Base-by-base conservation (phyloP, 2,113 vertebrate species). In the Anoura caudifer region DNA sequence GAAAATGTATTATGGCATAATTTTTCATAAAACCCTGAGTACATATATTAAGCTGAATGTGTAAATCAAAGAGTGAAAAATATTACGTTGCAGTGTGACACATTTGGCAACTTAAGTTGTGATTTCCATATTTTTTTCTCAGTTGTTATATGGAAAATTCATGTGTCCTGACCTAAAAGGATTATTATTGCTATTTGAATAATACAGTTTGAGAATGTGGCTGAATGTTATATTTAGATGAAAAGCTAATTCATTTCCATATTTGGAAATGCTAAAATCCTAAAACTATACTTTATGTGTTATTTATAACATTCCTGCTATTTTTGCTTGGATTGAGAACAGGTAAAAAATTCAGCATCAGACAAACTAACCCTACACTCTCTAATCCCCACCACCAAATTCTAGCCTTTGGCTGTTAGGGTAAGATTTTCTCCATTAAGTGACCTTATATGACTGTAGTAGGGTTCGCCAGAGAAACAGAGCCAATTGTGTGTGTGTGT, bases 41-140 rank as follows among this genome's bases (percentile, higher is more conserved):
- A 94, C 11, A 38, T 84, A 22, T 77, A 52, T 84, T 87, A 82
- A 94, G 47, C 50, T 85, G 28, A 92, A 50, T 92, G 65, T 92
- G 22, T 50, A 45, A 89, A 73, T 84, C n/a, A 50, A 91, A 94
- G 61, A 88, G 22, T 59, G 33, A 67, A 89, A 92, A 70, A 8
- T 65, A 85, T 33, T 95, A 47, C 81, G 45, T 84, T 67, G 14
- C 8, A 33, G 16, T 50, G n/a, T 92, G 33, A 87, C 43, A 73
- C 36, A 81, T 85, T 59, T 81, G 20, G 10, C n/a, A 80, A 88
- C 38, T 89, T 79, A 85, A 95, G 24, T 43, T 92, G 72, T 76
- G 36, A 79, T 79, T 92, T 90, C 61, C 75, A 19, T 63, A 56
- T 73, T 56, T 96, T 85, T 91, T 85, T 36, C 67, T 17, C 72